These are phyloP conservation scores for Dryococelus australis DNA, from an alignment of 2,888 invertebrate genomes.

Conservation along the genomic window DNA sequence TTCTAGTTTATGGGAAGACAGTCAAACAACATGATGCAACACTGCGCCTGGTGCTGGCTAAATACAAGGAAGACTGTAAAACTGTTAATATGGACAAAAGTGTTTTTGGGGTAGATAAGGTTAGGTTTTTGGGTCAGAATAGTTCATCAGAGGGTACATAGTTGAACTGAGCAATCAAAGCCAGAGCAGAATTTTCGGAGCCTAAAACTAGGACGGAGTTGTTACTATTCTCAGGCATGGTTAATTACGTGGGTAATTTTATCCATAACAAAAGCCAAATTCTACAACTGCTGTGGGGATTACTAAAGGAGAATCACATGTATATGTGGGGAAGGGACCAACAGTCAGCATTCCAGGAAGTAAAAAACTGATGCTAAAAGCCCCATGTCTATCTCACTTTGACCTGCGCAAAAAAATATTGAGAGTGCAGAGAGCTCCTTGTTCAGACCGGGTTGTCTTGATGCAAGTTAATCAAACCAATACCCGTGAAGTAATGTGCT, in stretches of 20 bases:
- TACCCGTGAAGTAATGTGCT: not conserved
- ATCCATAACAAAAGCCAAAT: not conserved
- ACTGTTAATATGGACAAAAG: not conserved
- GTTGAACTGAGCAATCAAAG: not conserved
- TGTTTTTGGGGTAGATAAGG: not conserved
- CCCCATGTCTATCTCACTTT: not conserved
- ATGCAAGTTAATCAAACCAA: not conserved
- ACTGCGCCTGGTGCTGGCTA: not conserved
- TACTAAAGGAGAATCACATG: not conserved
- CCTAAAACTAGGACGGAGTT: not conserved
- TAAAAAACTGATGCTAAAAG: not conserved
- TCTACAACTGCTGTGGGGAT: not conserved
- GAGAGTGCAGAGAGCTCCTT: not conserved
- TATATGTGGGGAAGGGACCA: not conserved
- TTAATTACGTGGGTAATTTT: not conserved
- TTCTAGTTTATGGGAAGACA: not conserved
- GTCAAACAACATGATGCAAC: constrained; percentile 1
- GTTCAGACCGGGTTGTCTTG: not conserved
- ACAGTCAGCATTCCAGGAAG: not conserved
- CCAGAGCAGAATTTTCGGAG: not conserved
- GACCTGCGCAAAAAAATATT: not conserved
- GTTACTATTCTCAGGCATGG: not conserved
- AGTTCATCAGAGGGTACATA: not conserved
- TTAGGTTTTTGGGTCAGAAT: constrained; percentile 6
- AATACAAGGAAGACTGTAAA: not conserved